These are phyloP conservation scores for Tursiops truncatus DNA, from an alignment of 2,113 vertebrate genomes.

Conservation along the genomic window DNA sequence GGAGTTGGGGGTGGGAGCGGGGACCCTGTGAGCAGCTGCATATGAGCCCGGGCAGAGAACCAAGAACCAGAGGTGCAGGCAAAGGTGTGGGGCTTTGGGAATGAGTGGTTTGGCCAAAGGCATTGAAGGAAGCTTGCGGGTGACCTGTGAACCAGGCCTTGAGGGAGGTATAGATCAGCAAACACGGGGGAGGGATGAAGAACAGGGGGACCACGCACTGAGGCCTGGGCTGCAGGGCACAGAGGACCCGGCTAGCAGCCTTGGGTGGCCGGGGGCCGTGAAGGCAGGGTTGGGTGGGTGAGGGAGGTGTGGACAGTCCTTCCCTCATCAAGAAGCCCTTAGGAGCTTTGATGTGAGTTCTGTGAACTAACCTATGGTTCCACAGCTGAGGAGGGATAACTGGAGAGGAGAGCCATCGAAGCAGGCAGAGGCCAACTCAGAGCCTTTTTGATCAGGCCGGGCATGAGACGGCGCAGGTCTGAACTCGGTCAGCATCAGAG, in stretches of 20 bases:
- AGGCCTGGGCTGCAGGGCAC: neutral
- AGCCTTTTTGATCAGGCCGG: neutral
- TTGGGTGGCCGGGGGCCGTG: rapidly evolving
- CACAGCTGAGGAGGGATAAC: neutral
- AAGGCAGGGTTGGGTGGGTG: neutral
- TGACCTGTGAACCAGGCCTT: neutral
- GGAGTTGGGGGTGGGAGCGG: neutral
- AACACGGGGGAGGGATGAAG: rapidly evolving
- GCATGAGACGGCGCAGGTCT: rapidly evolving
- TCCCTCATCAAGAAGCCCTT: neutral
- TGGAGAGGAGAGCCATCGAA: neutral
- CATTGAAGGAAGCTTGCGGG: neutral
- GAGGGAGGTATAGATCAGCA: neutral
- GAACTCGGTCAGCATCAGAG: neutral
- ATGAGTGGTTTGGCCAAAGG: neutral
- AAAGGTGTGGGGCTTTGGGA: neutral
- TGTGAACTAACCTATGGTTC: neutral
- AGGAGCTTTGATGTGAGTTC: neutral
- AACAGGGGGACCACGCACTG: rapidly evolving
- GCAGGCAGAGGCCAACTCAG: neutral
- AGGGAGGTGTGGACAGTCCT: rapidly evolving
- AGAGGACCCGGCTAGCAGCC: rapidly evolving
- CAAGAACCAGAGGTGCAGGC: neutral
- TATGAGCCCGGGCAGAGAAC: neutral
- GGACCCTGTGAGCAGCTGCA: neutral